These are phyloP conservation scores for Lycia hirtaria DNA, from an alignment of 2,888 invertebrate genomes.

Conservation along the genomic window DNA sequence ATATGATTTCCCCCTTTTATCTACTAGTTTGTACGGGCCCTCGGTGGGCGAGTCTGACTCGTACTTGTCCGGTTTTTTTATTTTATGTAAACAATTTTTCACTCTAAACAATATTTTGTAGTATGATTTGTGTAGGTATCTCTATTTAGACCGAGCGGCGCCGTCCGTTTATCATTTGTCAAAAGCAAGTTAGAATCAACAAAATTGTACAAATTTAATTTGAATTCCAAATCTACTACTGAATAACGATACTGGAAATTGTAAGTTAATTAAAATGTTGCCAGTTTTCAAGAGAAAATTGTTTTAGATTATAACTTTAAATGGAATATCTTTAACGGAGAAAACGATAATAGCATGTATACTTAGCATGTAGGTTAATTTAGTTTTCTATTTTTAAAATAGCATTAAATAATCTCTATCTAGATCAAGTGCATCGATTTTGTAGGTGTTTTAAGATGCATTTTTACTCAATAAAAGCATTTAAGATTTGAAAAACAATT, in stretches of 20 bases:
- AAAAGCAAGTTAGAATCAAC: slow-evolving; percentile 7
- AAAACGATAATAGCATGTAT: too few species aligned
- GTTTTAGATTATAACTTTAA: neutral
- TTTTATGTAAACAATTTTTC: neutral
- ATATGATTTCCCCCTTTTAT: too few species aligned
- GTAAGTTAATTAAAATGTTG: neutral
- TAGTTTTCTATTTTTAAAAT: too few species aligned
- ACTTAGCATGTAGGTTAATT: too few species aligned
- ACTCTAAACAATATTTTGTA: neutral
- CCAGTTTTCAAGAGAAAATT: neutral
- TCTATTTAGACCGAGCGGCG: slow-evolving; percentile 3
- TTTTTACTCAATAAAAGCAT: too few species aligned
- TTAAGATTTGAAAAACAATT: too few species aligned
- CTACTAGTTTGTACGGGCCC: too few species aligned
- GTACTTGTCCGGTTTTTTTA: neutral
- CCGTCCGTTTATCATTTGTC: slow-evolving; percentile 17
- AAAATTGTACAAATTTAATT: slow-evolving; percentile 15
- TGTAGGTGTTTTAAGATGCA: too few species aligned
- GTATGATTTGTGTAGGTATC: neutral
- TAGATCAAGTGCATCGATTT: too few species aligned
- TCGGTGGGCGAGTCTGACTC: too few species aligned
- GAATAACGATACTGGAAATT: neutral
- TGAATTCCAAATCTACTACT: neutral
- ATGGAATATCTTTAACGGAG: too few species aligned
- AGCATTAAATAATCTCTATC: too few species aligned